Conservation (phyloP, 2,888 invertebrate genomes). For the Gryllus longicercus region DNA sequence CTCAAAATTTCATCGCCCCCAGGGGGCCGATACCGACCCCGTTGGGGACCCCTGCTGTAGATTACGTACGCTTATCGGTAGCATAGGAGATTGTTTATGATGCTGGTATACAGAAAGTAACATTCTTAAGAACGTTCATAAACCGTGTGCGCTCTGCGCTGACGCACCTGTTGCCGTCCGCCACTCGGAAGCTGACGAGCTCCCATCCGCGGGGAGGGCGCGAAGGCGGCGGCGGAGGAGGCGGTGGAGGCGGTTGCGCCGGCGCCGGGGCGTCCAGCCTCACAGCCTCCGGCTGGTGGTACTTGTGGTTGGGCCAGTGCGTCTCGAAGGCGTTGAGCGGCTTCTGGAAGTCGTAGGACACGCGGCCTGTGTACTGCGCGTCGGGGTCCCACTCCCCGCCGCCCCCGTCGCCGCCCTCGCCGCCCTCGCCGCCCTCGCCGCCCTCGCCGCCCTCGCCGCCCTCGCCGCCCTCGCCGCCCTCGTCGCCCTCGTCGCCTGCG, state of each 20-base stretch:
- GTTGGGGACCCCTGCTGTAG: too few species aligned
- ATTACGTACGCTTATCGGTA: too few species aligned
- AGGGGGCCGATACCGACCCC: too few species aligned
- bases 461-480: background rate
- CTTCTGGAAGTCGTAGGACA: constrained; percentile 1
- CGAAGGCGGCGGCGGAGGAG: background rate
- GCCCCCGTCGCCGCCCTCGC: background rate
- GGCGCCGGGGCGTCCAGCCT: too few species aligned
- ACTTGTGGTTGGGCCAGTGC: background rate
- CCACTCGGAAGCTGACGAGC: background rate
- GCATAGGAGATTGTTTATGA: too few species aligned
- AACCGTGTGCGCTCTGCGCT: too few species aligned
- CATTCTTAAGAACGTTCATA: too few species aligned
- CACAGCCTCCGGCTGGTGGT: background rate
- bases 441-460: background rate
- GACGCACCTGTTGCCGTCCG: background rate
- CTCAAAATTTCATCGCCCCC: too few species aligned
- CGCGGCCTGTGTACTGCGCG: background rate
- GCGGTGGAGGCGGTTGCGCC: background rate
- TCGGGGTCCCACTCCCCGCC: background rate
- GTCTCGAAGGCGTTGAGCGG: background rate
- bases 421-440: background rate
- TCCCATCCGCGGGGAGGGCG: background rate
- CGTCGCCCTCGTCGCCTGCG: background rate
- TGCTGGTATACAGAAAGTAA: too few species aligned